Base-by-base conservation (phyloP, 2,113 vertebrate genomes). In the Malurus alboscapulatus region DNA sequence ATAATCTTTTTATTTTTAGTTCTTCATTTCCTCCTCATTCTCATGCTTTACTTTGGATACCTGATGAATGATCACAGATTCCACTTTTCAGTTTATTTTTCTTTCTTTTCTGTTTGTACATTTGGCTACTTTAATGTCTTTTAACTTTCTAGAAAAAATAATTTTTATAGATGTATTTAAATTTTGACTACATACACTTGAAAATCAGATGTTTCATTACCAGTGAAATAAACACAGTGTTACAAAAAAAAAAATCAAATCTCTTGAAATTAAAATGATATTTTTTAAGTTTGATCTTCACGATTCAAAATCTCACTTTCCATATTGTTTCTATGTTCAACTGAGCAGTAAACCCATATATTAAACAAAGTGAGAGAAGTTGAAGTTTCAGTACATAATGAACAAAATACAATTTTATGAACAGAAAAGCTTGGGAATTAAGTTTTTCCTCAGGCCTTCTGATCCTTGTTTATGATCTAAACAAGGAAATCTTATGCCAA, bases 11-110 rank as follows among this genome's bases (percentile, higher is more conserved):
- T 93, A 93, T 95, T 96, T 97, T 95, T 80, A 95, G 91, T 83
- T 10, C 62, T 93, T 90, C 79, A 96, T 94, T 96, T 97, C 93
- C 76, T 69, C 82, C 86, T 95, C 38, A 68, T 85, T 95, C 47
- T 88, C n/a, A 93, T 93, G 87, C 92, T 97, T 94, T 91, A 91
- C 84, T 96, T 81, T 90, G 92, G 84, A 95, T 94, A 93, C 90
- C 57, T 96, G 86, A 90, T 88, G 94, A 85, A 90, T 83, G 92
- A 96, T 95, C 90, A 96, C 42, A 90, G 87, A 95, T 94, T 94
- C 72, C 15, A 2, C 34, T 87, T 96, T 93, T 90, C 78, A 68
- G 93, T 87, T 96, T 96, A 96, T 96, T 97, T 96, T 95, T 94
- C 90, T 93, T 92, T 48, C 45, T 88, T 84, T 86, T 82, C 69